Base-by-base conservation (phyloP, 2,888 invertebrate species). In the Melieria crassipennis region DNA sequence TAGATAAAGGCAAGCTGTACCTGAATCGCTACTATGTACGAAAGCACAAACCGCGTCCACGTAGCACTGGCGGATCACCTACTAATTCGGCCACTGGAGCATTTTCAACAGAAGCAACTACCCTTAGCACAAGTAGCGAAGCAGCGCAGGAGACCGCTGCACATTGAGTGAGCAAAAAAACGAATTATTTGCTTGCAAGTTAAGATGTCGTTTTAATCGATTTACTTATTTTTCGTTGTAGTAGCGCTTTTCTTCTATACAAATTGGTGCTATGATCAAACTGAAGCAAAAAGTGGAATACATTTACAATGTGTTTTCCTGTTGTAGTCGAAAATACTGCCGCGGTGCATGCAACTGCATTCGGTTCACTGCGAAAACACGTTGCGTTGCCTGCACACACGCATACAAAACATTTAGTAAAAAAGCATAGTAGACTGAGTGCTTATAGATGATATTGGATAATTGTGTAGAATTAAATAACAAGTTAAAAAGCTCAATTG, bases 1-100 rank as follows among this genome's bases (percentile, higher is more conserved):
- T 82, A 30, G 76, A 76, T 42, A 71, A 75, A 48, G 77, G 76
- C 10, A 79, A 79, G 73, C 70, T 82, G 5, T 74, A 73, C 13
- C 71, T 80, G 3, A 81, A 81, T 75, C 75, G 67, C 30, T 78
- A 71, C 55, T 78, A 77, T 64, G 68, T 60, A 66, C 52, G 65
- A 61, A 70, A 70, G 6, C 47, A 60, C 4, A 68, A 11, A 6
- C 43, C 11, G 11, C n/a, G 7, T 13, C 11, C 52, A 50, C 50
- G 50, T 10, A 50, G 50, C 11, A 11, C 10, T 50, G 50, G 50
- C 2, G 50, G 3, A 9, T 9, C 10, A 10, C 10, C 50, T 50
- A 11, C 1, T 52, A 9, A 13, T 52, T 30, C 30, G 30, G 30
- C 30, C 30, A 30, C 30, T 30, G 30, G 3, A 0, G 30, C 30